These are phyloP conservation scores for Gallinago jamesoni DNA, from an alignment of 2,113 vertebrate species.

Conservation along the genomic window DNA sequence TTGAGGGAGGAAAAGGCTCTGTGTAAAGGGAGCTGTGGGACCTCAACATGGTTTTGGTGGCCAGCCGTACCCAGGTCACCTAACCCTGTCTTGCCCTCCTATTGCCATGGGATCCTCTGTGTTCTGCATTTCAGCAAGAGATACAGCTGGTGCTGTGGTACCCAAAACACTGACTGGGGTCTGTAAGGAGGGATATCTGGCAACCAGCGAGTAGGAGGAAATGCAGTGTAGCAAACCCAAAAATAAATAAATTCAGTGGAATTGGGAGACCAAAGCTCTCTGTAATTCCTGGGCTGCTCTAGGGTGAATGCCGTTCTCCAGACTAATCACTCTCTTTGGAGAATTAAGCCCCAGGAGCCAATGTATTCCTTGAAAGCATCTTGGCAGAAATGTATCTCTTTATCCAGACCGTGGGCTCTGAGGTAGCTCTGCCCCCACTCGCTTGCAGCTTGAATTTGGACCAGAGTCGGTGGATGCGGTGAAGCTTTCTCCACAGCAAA, in stretches of 20 bases:
- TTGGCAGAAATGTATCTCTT: background rate
- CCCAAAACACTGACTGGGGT: background rate
- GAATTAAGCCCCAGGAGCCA: background rate
- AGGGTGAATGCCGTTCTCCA: background rate
- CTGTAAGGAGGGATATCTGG: background rate
- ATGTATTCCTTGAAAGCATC: background rate
- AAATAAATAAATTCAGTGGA: background rate
- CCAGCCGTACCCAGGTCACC: background rate
- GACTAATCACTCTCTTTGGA: background rate
- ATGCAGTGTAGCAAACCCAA: background rate
- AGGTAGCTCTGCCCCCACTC: background rate
- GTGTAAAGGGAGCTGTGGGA: background rate
- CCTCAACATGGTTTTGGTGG: background rate
- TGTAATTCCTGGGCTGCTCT: background rate
- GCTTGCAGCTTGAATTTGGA: background rate
- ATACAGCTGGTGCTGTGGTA: background rate
- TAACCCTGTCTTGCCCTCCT: background rate
- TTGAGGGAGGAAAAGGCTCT: background rate
- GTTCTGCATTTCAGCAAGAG: background rate
- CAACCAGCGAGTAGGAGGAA: background rate
- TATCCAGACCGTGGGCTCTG: background rate
- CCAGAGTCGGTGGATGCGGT: fast-evolving
- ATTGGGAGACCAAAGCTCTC: background rate
- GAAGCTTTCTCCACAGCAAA: background rate
- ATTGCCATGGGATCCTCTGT: background rate